Percentiles rank a stretch among this genome's conserved stretches.
These are phyloP conservation scores for Dysmachus trigonus DNA, from an alignment of 2,888 invertebrate genomes.

Conservation along the genomic window DNA sequence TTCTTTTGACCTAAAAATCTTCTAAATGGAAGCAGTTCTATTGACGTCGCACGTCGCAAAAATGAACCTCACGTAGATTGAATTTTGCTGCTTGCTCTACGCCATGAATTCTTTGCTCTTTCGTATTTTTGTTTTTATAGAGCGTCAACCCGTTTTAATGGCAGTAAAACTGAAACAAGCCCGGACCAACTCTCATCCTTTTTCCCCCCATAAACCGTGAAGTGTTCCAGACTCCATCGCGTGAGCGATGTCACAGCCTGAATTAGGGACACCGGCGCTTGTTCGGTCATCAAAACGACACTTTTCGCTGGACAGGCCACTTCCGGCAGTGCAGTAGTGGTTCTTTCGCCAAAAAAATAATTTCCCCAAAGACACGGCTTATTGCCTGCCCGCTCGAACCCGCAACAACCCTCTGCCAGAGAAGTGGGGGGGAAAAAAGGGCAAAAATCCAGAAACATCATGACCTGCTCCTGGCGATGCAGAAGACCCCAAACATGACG, in stretches of 20 bases:
- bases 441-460: not conserved
- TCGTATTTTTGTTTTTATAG: not conserved
- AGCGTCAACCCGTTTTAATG: not conserved
- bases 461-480: not conserved
- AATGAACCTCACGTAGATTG: not conserved
- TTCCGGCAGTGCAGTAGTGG: not conserved
- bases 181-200: not conserved
- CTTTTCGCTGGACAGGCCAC: not conserved
- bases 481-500: not conserved
- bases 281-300: constrained; percentile 23
- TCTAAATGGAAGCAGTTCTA: not conserved
- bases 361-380: constrained; percentile 31
- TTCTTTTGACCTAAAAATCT: not conserved
- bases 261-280: not conserved
- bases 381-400: constrained; percentile 23
- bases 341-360: not conserved
- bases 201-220: not conserved
- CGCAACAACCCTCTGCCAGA: not conserved
- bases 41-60: too few species aligned
- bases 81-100: not conserved
- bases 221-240: not conserved
- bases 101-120: not conserved
- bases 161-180: not conserved
- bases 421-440: not conserved
- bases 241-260: not conserved